These are phyloP conservation scores for Amphiprion percula DNA, from an alignment of 2,113 vertebrate genomes.

Conservation along the genomic window DNA sequence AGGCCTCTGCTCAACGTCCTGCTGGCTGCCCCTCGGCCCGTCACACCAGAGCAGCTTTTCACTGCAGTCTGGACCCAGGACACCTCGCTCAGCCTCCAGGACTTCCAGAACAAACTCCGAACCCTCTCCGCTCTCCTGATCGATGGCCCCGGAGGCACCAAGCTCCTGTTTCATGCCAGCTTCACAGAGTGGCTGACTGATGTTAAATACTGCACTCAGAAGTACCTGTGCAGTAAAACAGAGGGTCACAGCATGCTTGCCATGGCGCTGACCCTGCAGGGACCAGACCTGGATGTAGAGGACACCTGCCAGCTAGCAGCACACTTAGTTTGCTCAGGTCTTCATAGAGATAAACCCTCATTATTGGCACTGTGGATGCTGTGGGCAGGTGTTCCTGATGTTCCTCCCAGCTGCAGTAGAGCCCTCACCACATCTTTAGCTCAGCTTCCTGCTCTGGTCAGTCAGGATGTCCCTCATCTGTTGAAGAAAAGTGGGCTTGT, in stretches of 20 bases:
- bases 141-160: constrained; percentile 71
- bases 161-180: constrained; percentile 86
- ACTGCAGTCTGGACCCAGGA: constrained; percentile 78
- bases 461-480: constrained; percentile 82
- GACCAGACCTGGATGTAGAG: constrained; percentile 68
- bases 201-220: constrained; percentile 88
- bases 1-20: constrained; percentile 83
- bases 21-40: constrained; percentile 79
- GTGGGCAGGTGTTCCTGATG: constrained; percentile 78
- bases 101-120: constrained; percentile 80
- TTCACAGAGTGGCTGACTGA: constrained; percentile 89
- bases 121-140: constrained; percentile 79
- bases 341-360: constrained; percentile 77
- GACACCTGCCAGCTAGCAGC: constrained; percentile 80
- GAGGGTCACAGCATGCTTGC: constrained; percentile 87
- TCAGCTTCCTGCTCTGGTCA: constrained; percentile 71
- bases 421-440: constrained; percentile 10
- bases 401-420: constrained; percentile 32
- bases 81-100: constrained; percentile 60
- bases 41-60: constrained; percentile 78
- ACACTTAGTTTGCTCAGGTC: constrained; percentile 82
- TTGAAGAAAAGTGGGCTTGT: constrained; percentile 80
- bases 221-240: constrained; percentile 83
- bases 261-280: constrained; percentile 80
- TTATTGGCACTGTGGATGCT: constrained; percentile 86